phyloP scores from a whole-genome alignment of 2,113 vertebrate genomes.

The Chloebia gouldiae region DNA sequence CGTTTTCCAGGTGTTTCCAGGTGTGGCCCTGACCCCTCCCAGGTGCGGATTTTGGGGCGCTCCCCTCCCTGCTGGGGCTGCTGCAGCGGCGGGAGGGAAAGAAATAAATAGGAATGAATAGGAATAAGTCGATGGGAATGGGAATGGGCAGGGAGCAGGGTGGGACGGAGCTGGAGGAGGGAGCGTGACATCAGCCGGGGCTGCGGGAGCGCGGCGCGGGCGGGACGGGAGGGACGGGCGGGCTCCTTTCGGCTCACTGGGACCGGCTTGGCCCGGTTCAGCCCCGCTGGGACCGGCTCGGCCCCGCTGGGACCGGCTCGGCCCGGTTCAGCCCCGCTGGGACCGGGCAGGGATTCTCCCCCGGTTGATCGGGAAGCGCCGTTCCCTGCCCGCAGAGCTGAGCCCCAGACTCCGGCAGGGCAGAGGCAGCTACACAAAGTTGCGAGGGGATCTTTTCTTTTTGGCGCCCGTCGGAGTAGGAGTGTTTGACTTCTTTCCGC shows the following conservation, averaged over 20 bases:
- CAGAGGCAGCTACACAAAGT: neutral
- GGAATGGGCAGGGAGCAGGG: neutral
- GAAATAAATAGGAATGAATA: too few species aligned
- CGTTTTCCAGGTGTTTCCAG: rapidly evolving
- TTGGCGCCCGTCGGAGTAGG: neutral
- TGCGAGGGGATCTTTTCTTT: neutral
- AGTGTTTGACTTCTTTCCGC: neutral
- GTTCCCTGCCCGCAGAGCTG: too few species aligned
- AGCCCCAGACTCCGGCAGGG: too few species aligned
- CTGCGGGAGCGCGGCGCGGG: neutral
- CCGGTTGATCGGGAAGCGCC: too few species aligned
- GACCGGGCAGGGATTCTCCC: too few species aligned
- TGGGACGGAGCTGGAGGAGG: constrained; percentile 68
- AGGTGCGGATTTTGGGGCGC: neutral
- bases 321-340: too few species aligned
- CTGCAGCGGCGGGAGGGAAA: neutral
- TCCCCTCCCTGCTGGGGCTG: neutral
- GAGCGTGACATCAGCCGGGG: constrained; percentile 72
- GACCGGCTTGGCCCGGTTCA: too few species aligned
- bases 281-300: too few species aligned
- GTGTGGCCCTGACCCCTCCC: neutral
- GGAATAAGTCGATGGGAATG: too few species aligned
- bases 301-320: too few species aligned
- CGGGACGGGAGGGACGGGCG: too few species aligned
- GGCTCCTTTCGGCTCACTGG: too few species aligned